phyloP scores from a whole-genome alignment of 2,113 vertebrate species.

The Eurypyga helias region DNA sequence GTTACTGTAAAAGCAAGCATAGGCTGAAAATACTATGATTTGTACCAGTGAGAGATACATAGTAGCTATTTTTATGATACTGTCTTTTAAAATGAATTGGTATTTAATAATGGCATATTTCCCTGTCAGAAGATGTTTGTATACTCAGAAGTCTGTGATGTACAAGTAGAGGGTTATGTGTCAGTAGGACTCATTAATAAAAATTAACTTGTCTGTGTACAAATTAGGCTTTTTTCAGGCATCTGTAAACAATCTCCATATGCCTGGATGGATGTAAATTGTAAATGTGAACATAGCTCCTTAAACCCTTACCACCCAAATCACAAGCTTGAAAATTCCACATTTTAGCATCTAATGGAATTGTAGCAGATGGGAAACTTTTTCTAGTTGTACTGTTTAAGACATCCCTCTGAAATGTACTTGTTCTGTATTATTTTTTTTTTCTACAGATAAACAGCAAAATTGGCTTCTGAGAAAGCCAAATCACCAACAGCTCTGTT shows the following conservation, averaged over 20 bases:
- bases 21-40: neutral
- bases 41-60: neutral
- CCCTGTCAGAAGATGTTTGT: neutral
- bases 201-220: neutral
- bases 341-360: slow-evolving; percentile 14
- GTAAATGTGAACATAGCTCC: slow-evolving; percentile 21
- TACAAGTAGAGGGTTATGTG: neutral
- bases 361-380: slow-evolving; percentile 28
- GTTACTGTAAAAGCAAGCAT: neutral
- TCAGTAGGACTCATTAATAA: slow-evolving; percentile 6
- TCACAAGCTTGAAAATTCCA: slow-evolving; percentile 31
- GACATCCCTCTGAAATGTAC: slow-evolving; percentile 8
- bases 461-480: slow-evolving; percentile 37
- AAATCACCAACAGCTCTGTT: slow-evolving; percentile 26
- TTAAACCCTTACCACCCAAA: slow-evolving; percentile 30
- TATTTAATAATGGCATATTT: slow-evolving; percentile 12
- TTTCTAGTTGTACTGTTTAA: neutral
- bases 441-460: slow-evolving; percentile 32
- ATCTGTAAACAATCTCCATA: neutral
- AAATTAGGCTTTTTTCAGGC: slow-evolving; percentile 15
- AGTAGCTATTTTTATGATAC: neutral
- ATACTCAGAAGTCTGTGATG: neutral
- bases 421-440: neutral
- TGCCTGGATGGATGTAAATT: neutral
- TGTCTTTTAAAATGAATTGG: neutral